Evolutionary conservation across 2,888 invertebrate genomes (phyloP).

Genomic region (Dynastes maya): DNA sequence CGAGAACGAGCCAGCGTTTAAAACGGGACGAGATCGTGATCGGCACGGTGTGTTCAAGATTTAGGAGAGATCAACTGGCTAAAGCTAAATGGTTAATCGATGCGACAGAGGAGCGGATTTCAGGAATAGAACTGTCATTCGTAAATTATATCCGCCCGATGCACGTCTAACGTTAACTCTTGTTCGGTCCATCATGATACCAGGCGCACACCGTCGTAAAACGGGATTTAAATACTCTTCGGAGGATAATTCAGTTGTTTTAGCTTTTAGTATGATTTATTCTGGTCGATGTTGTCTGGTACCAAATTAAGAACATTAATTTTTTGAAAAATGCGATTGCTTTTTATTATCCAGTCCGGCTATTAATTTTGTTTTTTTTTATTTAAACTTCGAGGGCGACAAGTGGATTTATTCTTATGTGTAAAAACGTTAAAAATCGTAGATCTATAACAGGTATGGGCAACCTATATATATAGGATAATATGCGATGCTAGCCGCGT

Average conservation of each 20-base stretch:
- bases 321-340: no score
- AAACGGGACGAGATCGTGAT: constrained; percentile 4
- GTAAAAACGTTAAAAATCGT: no score
- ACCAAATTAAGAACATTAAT: no score
- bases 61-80: constrained; percentile 17
- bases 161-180: constrained; percentile 5
- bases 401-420: no score
- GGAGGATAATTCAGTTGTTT: constrained; percentile 2
- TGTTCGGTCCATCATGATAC: constrained; percentile 13
- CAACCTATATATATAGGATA: no score
- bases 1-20: neutral
- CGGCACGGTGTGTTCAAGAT: neutral
- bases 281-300: no score
- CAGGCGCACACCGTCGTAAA: neutral
- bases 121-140: constrained; percentile 31
- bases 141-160: constrained; percentile 27
- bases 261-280: neutral
- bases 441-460: no score
- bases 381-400: no score
- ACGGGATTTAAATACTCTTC: neutral
- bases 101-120: constrained; percentile 4
- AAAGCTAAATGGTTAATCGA: constrained; percentile 29
- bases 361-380: no score
- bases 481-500: no score
- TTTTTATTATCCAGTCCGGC: no score